Evolutionary conservation across 2,888 invertebrate genomes (phyloP).

Genomic region (Eupeodes latifasciatus): DNA sequence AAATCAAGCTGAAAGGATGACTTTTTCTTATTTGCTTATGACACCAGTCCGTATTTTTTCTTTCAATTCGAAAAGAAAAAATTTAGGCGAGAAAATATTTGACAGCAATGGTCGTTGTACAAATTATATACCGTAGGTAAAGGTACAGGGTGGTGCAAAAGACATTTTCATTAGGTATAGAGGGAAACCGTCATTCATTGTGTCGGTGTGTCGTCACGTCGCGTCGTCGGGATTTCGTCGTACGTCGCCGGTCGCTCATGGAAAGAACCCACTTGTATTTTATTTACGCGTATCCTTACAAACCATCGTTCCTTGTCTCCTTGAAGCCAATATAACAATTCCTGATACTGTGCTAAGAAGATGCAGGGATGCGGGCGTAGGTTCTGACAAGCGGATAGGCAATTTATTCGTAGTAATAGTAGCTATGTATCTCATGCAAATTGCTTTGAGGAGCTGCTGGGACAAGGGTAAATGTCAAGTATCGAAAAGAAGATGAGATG

Average conservation of each 20-base stretch:
- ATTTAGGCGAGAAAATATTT: conserved; percentile 10
- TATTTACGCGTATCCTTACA: background rate
- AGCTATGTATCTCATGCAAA: conserved; percentile 34
- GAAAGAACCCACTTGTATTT: background rate
- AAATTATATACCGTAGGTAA: conserved; percentile 6
- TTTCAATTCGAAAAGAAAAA: background rate
- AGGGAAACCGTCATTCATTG: conserved; percentile 2
- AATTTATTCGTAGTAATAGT: conserved; percentile 41
- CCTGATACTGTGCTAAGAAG: conserved; percentile 30
- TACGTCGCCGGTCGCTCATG: no score
- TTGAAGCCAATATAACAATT: conserved; percentile 57
- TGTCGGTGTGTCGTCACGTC: no score
- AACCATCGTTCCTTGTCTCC: background rate
- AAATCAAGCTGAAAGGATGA: conserved; percentile 5
- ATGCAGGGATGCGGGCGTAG: background rate
- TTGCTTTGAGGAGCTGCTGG: background rate
- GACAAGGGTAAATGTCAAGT: conserved; percentile 16
- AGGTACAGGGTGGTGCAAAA: background rate
- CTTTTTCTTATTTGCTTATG: background rate
- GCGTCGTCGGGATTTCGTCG: no score
- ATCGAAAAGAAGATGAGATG: conserved; percentile 30
- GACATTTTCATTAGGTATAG: background rate
- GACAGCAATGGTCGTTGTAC: conserved; percentile 47
- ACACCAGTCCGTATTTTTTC: background rate
- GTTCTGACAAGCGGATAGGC: conserved; percentile 43